Conservation (phyloP, 2,113 vertebrate species). For the Pygoscelis antarcticus region DNA sequence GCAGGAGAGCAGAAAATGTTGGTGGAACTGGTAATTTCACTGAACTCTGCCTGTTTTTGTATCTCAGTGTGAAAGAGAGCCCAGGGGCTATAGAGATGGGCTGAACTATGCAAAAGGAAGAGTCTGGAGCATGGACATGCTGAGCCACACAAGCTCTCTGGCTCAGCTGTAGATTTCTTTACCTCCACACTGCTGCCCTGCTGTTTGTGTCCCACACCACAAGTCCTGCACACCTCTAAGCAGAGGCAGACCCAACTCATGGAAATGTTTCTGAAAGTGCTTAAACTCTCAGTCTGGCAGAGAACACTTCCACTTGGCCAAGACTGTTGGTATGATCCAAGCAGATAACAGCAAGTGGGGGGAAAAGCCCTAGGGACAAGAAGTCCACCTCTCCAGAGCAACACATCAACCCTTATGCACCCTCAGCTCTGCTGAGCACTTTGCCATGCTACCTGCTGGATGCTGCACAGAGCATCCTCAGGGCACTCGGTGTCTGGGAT, state of each 20-base stretch:
- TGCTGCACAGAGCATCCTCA: conserved; percentile 71
- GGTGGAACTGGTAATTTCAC: neutral
- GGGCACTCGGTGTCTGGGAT: conserved; percentile 79
- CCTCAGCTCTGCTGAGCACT: neutral
- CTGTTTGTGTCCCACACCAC: neutral
- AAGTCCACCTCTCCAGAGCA: neutral
- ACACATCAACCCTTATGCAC: neutral
- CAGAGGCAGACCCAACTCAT: neutral
- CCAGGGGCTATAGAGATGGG: neutral
- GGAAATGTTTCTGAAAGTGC: neutral
- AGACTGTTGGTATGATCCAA: neutral
- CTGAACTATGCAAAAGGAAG: neutral
- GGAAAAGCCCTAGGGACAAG: neutral
- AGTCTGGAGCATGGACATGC: neutral
- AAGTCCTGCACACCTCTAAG: neutral
- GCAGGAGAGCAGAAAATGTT: neutral
- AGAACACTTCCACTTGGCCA: neutral
- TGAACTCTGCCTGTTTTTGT: neutral
- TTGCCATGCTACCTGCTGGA: conserved; percentile 69
- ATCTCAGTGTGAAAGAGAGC: neutral
- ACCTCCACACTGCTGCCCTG: neutral
- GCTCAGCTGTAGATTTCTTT: neutral
- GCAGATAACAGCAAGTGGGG: neutral
- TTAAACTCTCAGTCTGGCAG: neutral
- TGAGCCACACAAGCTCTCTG: neutral